These are phyloP conservation scores for Lomographa bimaculata DNA, from an alignment of 2,888 invertebrate species.

Conservation along the genomic window DNA sequence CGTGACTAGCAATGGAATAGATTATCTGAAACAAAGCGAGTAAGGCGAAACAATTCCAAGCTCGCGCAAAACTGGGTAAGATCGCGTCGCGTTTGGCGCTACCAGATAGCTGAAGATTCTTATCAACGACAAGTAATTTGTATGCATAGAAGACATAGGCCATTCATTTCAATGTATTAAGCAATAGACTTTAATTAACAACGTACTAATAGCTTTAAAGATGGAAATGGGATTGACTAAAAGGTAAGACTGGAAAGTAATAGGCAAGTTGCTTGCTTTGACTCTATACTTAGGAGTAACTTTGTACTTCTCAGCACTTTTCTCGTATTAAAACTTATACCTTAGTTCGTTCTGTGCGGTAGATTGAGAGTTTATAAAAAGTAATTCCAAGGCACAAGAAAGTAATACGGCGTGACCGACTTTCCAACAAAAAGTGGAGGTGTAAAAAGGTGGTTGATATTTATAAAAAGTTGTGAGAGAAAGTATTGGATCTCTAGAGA, in stretches of 20 bases:
- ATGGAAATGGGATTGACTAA: slow-evolving; percentile 4
- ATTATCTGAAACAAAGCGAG: slow-evolving; percentile 50
- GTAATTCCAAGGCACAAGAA: background rate
- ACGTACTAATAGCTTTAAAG: slow-evolving; percentile 3
- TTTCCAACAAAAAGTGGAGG: slow-evolving; percentile 7
- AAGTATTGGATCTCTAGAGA: no score
- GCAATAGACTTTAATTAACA: slow-evolving; percentile 10
- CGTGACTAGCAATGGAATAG: slow-evolving; percentile 65
- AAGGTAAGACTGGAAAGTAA: background rate
- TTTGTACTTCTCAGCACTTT: background rate
- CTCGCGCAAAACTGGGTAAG: slow-evolving; percentile 16
- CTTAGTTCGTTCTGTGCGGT: slow-evolving; percentile 1
- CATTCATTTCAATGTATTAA: slow-evolving; percentile 9
- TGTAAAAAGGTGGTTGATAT: slow-evolving; percentile 3
- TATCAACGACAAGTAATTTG: slow-evolving; percentile 18
- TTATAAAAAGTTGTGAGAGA: slow-evolving; percentile 4
- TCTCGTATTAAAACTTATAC: slow-evolving; percentile 3
- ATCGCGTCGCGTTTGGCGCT: slow-evolving; percentile 16
- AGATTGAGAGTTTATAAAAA: slow-evolving; percentile 12
- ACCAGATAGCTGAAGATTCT: slow-evolving; percentile 7
- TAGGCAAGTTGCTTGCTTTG: background rate
- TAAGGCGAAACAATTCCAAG: slow-evolving; percentile 35
- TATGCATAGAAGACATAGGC: slow-evolving; percentile 16
- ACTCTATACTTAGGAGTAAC: background rate
- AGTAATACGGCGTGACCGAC: slow-evolving; percentile 12